Evolutionary conservation across 2,113 vertebrate species (phyloP), one percentile per base, ranked within the genome.

Genomic region (Prolemur simus): DNA sequence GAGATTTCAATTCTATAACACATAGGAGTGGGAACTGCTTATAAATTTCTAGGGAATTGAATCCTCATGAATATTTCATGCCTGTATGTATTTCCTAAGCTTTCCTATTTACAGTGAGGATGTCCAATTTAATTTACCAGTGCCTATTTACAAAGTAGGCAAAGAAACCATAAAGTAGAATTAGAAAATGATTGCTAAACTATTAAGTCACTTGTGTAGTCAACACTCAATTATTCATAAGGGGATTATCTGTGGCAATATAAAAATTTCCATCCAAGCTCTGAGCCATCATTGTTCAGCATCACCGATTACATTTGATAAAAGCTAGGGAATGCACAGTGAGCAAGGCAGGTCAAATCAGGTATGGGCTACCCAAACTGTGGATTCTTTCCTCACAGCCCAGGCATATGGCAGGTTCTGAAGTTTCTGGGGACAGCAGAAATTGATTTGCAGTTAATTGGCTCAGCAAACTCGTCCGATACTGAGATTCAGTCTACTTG

Each of bases 41-140:
- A 89, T 97, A 94, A 94, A 96, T 97, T 97, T 92, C 95, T 77
- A 78, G 93, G 87, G 93, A 96, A 95, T 93, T 95, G 93, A 94
- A 91, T 91, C 74, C 63, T 98, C 81, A 96, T 98, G 96, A 98
- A 98, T 98, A 97, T 98, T 98, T 96, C 94, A 97, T 96, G 73
- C 82, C 68, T 66, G n/a, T 64, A 63, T 95, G 77, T 96, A 80
- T 97, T 97, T 96, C 60, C 96, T 89, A 89, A 84, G 96, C 95
- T 97, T 97, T 96, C 66, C 71, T 96, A 93, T 98, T 98, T 97
- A 93, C 87, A 93, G 69, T 73, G 74, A 96, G 93, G 87, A 93
- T 96, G 97, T 96, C 95, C 96, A 93, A 97, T 97, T 98, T 96
- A 97, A 98, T 98, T 97, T 98, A 87, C 91, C 96, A 95, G 71